These are phyloP conservation scores for Pristionchus maxplancki DNA, from an alignment of 2,888 invertebrate species.

Conservation along the genomic window DNA sequence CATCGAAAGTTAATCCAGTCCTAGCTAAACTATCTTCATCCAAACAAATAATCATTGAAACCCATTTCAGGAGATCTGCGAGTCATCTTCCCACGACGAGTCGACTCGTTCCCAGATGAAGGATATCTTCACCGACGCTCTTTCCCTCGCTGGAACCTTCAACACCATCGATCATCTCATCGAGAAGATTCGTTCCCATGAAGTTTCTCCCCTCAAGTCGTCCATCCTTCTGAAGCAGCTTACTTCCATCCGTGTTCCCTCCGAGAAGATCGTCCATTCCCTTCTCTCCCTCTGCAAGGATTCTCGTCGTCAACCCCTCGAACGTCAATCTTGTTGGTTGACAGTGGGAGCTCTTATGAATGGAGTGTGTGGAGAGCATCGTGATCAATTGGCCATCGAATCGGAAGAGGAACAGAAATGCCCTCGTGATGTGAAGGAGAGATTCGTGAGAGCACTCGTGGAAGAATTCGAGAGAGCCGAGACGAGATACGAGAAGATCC, in stretches of 20 bases:
- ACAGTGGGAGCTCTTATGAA: slow-evolving; percentile 67
- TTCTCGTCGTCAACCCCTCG: slow-evolving; percentile 54
- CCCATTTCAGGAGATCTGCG: not conserved
- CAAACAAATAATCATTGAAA: too few species aligned
- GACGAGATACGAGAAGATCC: slow-evolving; percentile 68
- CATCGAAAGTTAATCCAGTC: too few species aligned
- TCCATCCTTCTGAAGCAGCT: slow-evolving; percentile 53
- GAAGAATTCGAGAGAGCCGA: slow-evolving; percentile 60
- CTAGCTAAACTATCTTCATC: too few species aligned
- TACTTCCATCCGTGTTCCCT: slow-evolving; percentile 56
- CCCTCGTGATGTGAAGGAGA: slow-evolving; percentile 61
- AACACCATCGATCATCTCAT: slow-evolving; percentile 61
- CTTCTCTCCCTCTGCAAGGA: slow-evolving; percentile 57
- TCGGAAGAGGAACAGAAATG: not conserved
- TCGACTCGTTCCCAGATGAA: slow-evolving; percentile 56
- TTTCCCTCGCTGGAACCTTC: slow-evolving; percentile 69
- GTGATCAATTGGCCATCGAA: slow-evolving; percentile 46
- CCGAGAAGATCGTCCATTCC: slow-evolving; percentile 53
- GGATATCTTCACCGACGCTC: slow-evolving; percentile 66
- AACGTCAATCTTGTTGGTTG: slow-evolving; percentile 69
- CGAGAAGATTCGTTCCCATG: slow-evolving; percentile 58
- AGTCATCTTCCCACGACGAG: slow-evolving; percentile 49
- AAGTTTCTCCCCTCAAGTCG: slow-evolving; percentile 50
- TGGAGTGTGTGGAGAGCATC: slow-evolving; percentile 67
- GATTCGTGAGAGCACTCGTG: slow-evolving; percentile 58